A percentile compares a stretch with the other conserved stretches of the same genome.
These are phyloP conservation scores for Thalassophryne amazonica DNA, from an alignment of 2,797 vertebrate species.

Conservation along the genomic window DNA sequence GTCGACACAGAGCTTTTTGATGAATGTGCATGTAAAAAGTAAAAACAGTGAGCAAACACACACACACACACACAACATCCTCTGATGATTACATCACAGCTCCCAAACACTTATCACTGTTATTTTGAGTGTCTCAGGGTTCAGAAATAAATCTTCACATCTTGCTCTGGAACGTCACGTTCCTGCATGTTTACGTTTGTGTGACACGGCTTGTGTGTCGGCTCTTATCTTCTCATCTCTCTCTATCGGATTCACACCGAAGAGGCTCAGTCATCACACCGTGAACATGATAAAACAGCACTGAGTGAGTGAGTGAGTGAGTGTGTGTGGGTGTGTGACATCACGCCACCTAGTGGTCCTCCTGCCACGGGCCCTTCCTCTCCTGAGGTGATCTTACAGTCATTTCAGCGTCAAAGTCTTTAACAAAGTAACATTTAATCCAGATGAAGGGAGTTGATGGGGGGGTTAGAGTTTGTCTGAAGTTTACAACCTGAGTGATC, in stretches of 20 bases:
- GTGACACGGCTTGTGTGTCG: neutral
- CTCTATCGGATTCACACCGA: constrained; percentile 25
- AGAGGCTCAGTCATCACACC: constrained; percentile 33
- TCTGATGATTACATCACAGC: constrained; percentile 29
- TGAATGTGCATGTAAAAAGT: constrained; percentile 29
- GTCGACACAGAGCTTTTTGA: constrained; percentile 29
- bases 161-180: constrained; percentile 12
- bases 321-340: constrained; percentile 27
- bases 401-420: constrained; percentile 1
- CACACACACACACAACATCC: constrained; percentile 49
- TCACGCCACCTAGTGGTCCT: constrained; percentile 72
- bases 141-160: constrained; percentile 28
- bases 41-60: constrained; percentile 2
- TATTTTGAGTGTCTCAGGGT: constrained; percentile 17
- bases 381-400: neutral
- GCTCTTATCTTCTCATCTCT: constrained; percentile 10
- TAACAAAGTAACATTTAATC: constrained; percentile 11
- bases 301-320: neutral
- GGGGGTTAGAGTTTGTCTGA: constrained; percentile 5
- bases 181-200: constrained; percentile 25
- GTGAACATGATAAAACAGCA: constrained; percentile 24
- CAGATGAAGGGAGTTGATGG: constrained; percentile 21
- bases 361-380: constrained; percentile 15
- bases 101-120: constrained; percentile 17
- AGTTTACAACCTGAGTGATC: constrained; percentile 19